phyloP scores from a whole-genome alignment of 2,797 vertebrate genomes.

The Hephaestus fuliginosus region DNA sequence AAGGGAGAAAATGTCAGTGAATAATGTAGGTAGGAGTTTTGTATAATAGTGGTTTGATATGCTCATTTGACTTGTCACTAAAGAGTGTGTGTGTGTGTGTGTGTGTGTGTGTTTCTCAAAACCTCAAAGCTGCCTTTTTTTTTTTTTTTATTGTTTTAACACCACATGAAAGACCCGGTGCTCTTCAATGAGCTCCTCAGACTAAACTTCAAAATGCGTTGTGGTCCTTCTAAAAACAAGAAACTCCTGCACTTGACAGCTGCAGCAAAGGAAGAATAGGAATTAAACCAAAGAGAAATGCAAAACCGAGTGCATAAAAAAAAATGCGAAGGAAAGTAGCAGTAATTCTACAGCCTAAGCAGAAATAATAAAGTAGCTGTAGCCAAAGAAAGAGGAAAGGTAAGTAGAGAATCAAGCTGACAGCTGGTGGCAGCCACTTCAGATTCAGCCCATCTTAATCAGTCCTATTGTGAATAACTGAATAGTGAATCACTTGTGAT shows the following conservation, averaged over 20 bases:
- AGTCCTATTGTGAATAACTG: constrained; percentile 59
- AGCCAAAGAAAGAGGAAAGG: constrained; percentile 35
- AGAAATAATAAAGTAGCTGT: constrained; percentile 10
- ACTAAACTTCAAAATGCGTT: not conserved
- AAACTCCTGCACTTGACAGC: not conserved
- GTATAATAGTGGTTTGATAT: constrained; percentile 40
- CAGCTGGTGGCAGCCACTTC: constrained; percentile 43
- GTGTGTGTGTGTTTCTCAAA: constrained; percentile 14
- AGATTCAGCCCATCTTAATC: constrained; percentile 52
- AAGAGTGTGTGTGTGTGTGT: not conserved
- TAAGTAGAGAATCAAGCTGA: constrained; percentile 32
- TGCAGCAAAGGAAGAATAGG: not conserved
- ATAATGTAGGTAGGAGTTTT: constrained; percentile 42
- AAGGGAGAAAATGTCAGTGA: constrained; percentile 42
- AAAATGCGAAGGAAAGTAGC: not conserved
- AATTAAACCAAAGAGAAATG: constrained; percentile 8
- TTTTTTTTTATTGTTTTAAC: constrained; percentile 12
- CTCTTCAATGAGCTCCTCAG: constrained; percentile 4
- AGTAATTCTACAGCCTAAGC: not conserved
- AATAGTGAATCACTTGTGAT: constrained; percentile 48
- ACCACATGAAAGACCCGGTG: not conserved
- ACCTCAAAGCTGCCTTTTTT: constrained; percentile 18
- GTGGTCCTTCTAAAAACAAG: constrained; percentile 4
- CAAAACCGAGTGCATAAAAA: not conserved
- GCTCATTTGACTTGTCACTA: constrained; percentile 47